These are phyloP conservation scores for Drosophila planitibia DNA, from an alignment of 2,888 invertebrate genomes.

Conservation along the genomic window DNA sequence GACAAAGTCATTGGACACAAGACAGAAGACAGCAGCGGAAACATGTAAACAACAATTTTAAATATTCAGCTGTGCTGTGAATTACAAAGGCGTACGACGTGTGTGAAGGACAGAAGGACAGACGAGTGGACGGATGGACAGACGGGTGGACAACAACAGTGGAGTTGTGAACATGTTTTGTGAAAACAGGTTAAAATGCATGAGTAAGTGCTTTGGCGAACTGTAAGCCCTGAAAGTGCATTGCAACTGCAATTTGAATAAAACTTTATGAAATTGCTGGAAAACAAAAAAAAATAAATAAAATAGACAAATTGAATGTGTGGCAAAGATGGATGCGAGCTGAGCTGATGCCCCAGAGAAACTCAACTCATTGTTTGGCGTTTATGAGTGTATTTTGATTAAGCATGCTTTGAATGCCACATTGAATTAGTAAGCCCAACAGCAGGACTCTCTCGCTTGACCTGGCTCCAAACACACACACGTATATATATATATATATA, in stretches of 20 bases:
- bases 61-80: slow-evolving; percentile 11
- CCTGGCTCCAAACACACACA: slow-evolving; percentile 1
- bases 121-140: not conserved
- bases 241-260: not conserved
- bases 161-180: not conserved
- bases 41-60: slow-evolving; percentile 19
- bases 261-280: not conserved
- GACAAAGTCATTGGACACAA: not conserved
- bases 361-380: slow-evolving; percentile 15
- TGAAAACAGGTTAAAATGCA: not conserved
- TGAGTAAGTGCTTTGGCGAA: not conserved
- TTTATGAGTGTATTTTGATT: slow-evolving; percentile 30
- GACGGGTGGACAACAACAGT: not conserved
- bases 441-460: slow-evolving; percentile 1
- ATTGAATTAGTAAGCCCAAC: slow-evolving; percentile 26
- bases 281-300: too few relatives aligned
- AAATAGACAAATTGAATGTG: not conserved
- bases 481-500: not conserved
- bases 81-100: slow-evolving; percentile 1
- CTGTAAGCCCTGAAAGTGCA: not conserved
- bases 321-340: not conserved
- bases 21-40: slow-evolving; percentile 1
- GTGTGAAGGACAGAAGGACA: not conserved
- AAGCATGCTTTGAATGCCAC: slow-evolving; percentile 31
- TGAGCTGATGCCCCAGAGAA: not conserved